A percentile compares a stretch with the other conserved stretches of the same genome.
These are phyloP conservation scores for Acronicta leporina DNA, from an alignment of 2,888 invertebrate species.

Conservation along the genomic window DNA sequence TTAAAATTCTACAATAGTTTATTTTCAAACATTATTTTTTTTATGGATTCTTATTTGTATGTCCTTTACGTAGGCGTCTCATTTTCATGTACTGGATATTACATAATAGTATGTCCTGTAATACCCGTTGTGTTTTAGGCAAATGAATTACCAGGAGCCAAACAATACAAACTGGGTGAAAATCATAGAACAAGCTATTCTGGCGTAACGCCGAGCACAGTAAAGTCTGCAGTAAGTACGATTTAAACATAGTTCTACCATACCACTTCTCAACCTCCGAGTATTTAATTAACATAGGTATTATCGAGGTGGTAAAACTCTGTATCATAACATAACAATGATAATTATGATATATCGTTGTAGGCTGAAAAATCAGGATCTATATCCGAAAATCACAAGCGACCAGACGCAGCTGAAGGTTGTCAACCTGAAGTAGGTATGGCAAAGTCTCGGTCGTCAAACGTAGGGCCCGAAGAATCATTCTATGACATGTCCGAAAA, in stretches of 20 bases:
- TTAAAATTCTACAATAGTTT: too few relatives aligned
- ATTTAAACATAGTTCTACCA: too few relatives aligned
- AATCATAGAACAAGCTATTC: neutral
- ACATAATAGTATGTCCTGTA: too few relatives aligned
- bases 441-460: neutral
- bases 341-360: neutral
- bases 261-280: too few relatives aligned
- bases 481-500: neutral
- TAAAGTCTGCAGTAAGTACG: neutral
- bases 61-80: too few relatives aligned
- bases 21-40: too few relatives aligned
- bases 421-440: neutral
- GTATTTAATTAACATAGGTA: too few relatives aligned
- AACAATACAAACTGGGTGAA: neutral
- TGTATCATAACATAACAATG: too few relatives aligned
- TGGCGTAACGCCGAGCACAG: neutral
- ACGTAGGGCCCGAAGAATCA: neutral
- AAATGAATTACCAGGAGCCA: neutral
- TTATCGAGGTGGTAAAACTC: too few relatives aligned
- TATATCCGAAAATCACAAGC: neutral
- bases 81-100: too few relatives aligned
- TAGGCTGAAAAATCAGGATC: neutral
- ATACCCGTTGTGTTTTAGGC: conserved; percentile 3
- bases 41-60: too few relatives aligned
- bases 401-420: neutral